A percentile compares a stretch with the other conserved stretches of the same genome.
Conservation (phyloP, 2,888 invertebrate species). For the Rosalia funebris region DNA sequence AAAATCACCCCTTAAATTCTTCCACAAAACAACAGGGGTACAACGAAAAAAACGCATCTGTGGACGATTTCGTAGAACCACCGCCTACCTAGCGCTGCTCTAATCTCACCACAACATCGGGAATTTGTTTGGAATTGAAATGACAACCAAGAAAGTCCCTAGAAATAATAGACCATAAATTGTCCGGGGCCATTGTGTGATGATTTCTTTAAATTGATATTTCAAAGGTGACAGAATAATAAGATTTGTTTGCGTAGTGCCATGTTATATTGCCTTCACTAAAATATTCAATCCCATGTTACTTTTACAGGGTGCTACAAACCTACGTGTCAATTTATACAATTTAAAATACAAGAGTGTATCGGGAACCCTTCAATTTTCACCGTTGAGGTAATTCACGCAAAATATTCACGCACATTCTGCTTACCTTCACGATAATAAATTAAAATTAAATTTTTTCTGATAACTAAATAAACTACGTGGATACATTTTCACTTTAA, state of each 20-base stretch:
- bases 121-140: slow-evolving; percentile 46
- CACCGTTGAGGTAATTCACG: too few relatives aligned
- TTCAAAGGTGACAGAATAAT: slow-evolving; percentile 22
- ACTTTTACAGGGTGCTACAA: neutral
- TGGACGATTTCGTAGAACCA: slow-evolving; percentile 43
- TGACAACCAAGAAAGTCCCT: slow-evolving; percentile 39
- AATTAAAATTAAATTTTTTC: too few relatives aligned
- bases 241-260: slow-evolving; percentile 10
- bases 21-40: slow-evolving; percentile 40
- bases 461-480: too few relatives aligned
- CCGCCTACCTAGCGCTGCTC: slow-evolving; percentile 48
- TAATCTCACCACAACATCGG: slow-evolving; percentile 47
- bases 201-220: slow-evolving; percentile 40
- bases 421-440: too few relatives aligned
- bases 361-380: too few relatives aligned
- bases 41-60: slow-evolving; percentile 34
- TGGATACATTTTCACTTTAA: too few relatives aligned
- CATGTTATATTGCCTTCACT: slow-evolving; percentile 3
- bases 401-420: too few relatives aligned
- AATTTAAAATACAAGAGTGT: too few relatives aligned
- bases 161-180: slow-evolving; percentile 45
- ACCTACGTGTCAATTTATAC: too few relatives aligned
- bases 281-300: neutral
- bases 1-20: slow-evolving; percentile 48
- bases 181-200: slow-evolving; percentile 37